Base-by-base conservation (phyloP, 2,797 vertebrate species). In the Hippoglossus hippoglossus region DNA sequence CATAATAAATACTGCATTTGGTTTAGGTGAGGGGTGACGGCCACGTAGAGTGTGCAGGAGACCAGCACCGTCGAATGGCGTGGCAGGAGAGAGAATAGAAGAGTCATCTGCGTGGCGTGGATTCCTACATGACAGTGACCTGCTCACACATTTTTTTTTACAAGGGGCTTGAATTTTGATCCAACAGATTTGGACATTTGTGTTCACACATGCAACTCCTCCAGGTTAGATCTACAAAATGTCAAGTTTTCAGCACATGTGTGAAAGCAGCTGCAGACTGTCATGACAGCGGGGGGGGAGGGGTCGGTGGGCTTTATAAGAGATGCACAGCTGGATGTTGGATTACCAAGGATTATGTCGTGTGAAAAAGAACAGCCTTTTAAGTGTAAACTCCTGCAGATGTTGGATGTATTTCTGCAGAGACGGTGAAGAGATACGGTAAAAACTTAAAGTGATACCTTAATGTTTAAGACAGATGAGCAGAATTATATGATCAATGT, bases 301-400 rank as follows among this genome's bases (percentile, higher is more conserved):
- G 83, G 85, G 85, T 73, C 4, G 79, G 63, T 54, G 53, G 76
- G 81, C 76, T 83, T 87, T 82, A 74, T 16, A 82, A 85, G 68
- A 80, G 75, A 75, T 31, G 75, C 85, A 84, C 87, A 87, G 87
- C 77, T 84, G 84, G 87, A 66, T 73, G 71, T 74, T 72, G 63
- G 77, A 81, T 73, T 79, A 70, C 64, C 61, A 82, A 78, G 81
- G 66, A 73, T 79, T 80, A 82, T 76, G 66, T 44, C 52, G 66
- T 53, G 70, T 57, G 67, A 77, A 77, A 71, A 75, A 70, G 76
- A 84, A 73, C 63, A 81, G 58, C 73, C 75, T 81, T 73, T 79
- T 73, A 73, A 84, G 77, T 80, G 60, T 63, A 67, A 56, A 70
- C 72, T 81, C 85, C 82, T 74, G 73, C 78, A 70, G 82, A 68